Evolutionary conservation across 2,888 invertebrate genomes (phyloP).

Genomic region (Automeris io): DNA sequence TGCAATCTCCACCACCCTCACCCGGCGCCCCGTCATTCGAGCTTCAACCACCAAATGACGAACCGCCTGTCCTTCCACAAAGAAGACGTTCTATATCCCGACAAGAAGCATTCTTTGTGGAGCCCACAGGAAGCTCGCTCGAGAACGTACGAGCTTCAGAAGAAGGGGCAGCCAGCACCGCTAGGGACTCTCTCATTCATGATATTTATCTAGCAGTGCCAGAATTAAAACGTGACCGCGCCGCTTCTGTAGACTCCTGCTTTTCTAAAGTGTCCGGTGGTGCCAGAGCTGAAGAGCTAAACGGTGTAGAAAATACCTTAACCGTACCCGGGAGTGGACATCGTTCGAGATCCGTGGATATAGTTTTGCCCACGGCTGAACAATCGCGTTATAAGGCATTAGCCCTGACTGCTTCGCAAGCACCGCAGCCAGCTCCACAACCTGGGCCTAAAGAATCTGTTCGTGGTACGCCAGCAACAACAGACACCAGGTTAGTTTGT

Average conservation of each 20-base stretch:
- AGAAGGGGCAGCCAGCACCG: slow-evolving; percentile 44
- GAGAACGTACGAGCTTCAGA: slow-evolving; percentile 81
- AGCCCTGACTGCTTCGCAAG: slow-evolving; percentile 78
- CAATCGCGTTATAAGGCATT: slow-evolving; percentile 92
- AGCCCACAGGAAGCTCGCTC: slow-evolving; percentile 82
- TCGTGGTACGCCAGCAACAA: slow-evolving; percentile 24
- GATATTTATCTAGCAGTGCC: slow-evolving; percentile 89
- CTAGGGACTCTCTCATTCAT: slow-evolving; percentile 72
- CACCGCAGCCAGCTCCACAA: slow-evolving; percentile 32
- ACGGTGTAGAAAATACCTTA: slow-evolving; percentile 78
- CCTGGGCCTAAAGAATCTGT: slow-evolving; percentile 30
- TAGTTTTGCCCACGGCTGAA: slow-evolving; percentile 90
- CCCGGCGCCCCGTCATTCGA: slow-evolving; percentile 77
- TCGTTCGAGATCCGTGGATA: slow-evolving; percentile 90
- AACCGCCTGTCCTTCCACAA: slow-evolving; percentile 59
- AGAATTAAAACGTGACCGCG: slow-evolving; percentile 88
- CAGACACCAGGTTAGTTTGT: slow-evolving; percentile 53
- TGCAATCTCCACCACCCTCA: slow-evolving; percentile 72
- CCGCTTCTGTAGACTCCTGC: slow-evolving; percentile 92
- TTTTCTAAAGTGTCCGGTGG: slow-evolving; percentile 86
- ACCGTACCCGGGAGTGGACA: slow-evolving; percentile 85
- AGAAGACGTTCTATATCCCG: slow-evolving; percentile 86
- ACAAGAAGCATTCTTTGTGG: slow-evolving; percentile 89
- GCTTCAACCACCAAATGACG: slow-evolving; percentile 71
- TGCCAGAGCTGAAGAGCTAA: slow-evolving; percentile 83